Percentiles rank a stretch among this genome's conserved stretches.
Conservation (phyloP, 2,797 vertebrate species). For the Gastrophryne carolinensis region DNA sequence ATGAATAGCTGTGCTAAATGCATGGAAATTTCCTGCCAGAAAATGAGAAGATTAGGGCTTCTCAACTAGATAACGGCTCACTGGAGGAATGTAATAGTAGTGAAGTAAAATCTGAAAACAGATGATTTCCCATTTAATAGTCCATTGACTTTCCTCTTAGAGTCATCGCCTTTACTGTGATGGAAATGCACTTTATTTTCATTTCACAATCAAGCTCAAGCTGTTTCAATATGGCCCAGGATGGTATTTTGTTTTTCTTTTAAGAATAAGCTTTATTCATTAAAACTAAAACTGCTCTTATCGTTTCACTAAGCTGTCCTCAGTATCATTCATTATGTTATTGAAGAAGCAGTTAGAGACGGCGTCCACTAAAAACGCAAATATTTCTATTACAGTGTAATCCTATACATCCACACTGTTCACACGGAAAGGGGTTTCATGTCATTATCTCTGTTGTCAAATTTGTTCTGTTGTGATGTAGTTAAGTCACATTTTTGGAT, state of each 20-base stretch:
- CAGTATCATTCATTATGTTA: slow-evolving; percentile 10
- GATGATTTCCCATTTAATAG: slow-evolving; percentile 88
- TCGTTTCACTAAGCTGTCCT: slow-evolving; percentile 38
- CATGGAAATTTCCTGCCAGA: slow-evolving; percentile 61
- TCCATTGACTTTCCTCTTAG: slow-evolving; percentile 80
- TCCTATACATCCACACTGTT: background rate
- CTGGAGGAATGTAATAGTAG: slow-evolving; percentile 73
- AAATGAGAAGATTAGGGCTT: slow-evolving; percentile 61
- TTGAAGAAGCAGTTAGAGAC: slow-evolving; percentile 6
- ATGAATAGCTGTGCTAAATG: slow-evolving; percentile 70
- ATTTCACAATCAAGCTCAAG: slow-evolving; percentile 66
- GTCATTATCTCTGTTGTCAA: too few species aligned
- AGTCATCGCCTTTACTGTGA: slow-evolving; percentile 64
- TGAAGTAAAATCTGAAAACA: slow-evolving; percentile 82
- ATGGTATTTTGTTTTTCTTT: slow-evolving; percentile 35
- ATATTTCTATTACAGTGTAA: background rate
- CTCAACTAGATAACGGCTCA: slow-evolving; percentile 62
- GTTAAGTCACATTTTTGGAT: too few species aligned
- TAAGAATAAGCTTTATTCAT: slow-evolving; percentile 42
- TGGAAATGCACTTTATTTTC: slow-evolving; percentile 63
- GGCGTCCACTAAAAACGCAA: slow-evolving; percentile 2
- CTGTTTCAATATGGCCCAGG: slow-evolving; percentile 60
- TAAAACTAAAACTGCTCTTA: slow-evolving; percentile 26
- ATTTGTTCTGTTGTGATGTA: too few species aligned
- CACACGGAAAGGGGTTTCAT: background rate